A percentile compares a stretch with the other conserved stretches of the same genome.
Conservation (phyloP, 2,888 invertebrate species). For the Bombylius discolor region DNA sequence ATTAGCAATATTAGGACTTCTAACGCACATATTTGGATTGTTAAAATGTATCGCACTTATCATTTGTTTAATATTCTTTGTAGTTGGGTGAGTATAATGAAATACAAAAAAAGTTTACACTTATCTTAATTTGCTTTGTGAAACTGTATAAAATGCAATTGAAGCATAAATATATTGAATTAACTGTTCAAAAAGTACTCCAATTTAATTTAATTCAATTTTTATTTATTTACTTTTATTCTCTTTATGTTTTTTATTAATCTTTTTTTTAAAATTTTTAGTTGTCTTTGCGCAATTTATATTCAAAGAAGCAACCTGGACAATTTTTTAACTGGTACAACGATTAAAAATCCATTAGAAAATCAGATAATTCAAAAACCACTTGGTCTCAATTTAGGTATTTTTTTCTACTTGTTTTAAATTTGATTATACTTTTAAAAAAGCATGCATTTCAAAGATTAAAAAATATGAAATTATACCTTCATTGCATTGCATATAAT, state of each 20-base stretch:
- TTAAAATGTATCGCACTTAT: constrained; percentile 3
- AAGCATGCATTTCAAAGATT: neutral
- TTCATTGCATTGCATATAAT: too few relatives aligned
- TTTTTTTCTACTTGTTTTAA: neutral
- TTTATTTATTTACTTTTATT: too few relatives aligned
- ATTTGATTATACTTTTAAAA: neutral
- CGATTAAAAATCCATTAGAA: constrained; percentile 9
- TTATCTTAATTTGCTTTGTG: too few relatives aligned
- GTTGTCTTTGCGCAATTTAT: constrained; percentile 8
- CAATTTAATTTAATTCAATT: too few relatives aligned
- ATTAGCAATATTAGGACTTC: constrained; percentile 5
- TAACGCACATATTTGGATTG: constrained; percentile 10
- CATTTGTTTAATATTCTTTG: constrained; percentile 4
- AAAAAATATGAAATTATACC: too few relatives aligned
- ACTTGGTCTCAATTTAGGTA: constrained; percentile 13
- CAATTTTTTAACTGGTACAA: constrained; percentile 1
- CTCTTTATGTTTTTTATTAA: neutral
- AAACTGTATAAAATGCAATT: too few relatives aligned
- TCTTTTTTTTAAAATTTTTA: neutral
- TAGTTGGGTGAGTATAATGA: constrained; percentile 7
- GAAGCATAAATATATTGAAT: too few relatives aligned
- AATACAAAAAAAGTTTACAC: too few relatives aligned
- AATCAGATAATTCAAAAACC: neutral
- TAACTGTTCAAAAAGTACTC: too few relatives aligned
- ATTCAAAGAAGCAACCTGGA: constrained; percentile 6